A percentile compares a stretch with the other conserved stretches of the same genome.
Evolutionary conservation across 2,797 vertebrate genomes (phyloP).

Genomic region (Poeciliopsis gracilis): DNA sequence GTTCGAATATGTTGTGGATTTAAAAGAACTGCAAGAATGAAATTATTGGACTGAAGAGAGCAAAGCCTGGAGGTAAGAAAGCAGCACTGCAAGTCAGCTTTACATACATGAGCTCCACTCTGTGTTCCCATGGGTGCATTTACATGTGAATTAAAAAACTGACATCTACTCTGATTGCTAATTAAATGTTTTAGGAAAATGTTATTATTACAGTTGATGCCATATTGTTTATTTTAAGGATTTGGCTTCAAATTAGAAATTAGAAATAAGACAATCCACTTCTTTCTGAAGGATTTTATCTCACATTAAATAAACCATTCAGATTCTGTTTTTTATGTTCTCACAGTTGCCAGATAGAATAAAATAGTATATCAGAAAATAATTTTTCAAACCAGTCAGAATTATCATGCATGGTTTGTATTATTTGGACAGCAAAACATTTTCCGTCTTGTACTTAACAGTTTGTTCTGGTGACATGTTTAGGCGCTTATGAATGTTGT

Average conservation of each 20-base stretch:
- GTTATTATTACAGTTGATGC: not conserved
- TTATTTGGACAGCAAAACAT: conserved; percentile 7
- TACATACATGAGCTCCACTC: not conserved
- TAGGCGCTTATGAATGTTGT: conserved; percentile 16
- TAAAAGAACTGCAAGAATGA: conserved; percentile 52
- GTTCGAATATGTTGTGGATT: conserved; percentile 62
- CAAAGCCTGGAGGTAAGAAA: conserved; percentile 58
- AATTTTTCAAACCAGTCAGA: conserved; percentile 13
- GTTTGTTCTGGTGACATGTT: conserved; percentile 14
- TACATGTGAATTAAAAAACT: not conserved
- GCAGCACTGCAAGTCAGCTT: conserved; percentile 5
- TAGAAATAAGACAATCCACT: not conserved
- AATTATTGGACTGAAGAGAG: conserved; percentile 45
- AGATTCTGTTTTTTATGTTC: not conserved
- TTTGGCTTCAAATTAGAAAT: not conserved
- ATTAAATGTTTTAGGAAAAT: not conserved
- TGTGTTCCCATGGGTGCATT: not conserved
- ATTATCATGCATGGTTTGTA: conserved; percentile 6
- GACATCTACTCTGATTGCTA: not conserved
- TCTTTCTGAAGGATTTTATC: not conserved
- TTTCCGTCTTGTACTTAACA: conserved; percentile 17
- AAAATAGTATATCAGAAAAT: not conserved
- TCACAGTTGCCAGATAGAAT: not conserved
- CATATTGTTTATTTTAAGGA: not conserved
- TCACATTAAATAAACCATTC: not conserved